Evolutionary conservation across 2,797 vertebrate genomes (phyloP), one percentile per base, ranked within the genome.

Genomic region (Sitta carolinensis): DNA sequence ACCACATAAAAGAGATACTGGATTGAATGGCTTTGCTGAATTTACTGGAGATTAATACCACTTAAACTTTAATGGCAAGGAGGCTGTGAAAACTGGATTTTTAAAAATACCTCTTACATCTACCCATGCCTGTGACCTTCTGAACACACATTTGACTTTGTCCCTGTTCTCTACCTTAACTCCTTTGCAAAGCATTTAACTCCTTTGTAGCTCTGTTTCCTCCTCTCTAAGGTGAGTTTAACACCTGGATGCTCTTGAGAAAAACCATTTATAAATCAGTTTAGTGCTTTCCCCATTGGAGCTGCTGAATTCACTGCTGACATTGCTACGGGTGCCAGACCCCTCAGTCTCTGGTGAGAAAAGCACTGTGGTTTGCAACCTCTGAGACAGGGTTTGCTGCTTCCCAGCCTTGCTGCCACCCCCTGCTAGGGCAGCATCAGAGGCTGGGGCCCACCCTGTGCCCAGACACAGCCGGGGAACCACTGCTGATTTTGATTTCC

Each of bases 1-100:
- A 77, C 19, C 58, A 38, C 82, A 94, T 88, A 80, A 96, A 96
- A 94, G 94, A 82, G 79, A 91, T 70, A 82, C 75, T 90, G 90
- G 84, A 94, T 63, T 89, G 87, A 95, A 92, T 68, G 52, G 42
- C 61, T 92, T 51, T 57, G 20, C 70, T 57, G 69, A 79, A 88
- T 88, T 91, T 93, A 77, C 47, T 63, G 66, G 87, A 87, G 75
- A 95, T 91, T 91, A 97, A 94, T 80, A 72, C 0, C 27, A 92
- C 61, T 92, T 73, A 54, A 85, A 87, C 80, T 79, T 84, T 82
- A 84, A 96, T 86, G 81, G 91, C 85, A 86, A 54, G 63, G 62
- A 92, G 81, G 57, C 79, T 74, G 70, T 72, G 81, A 75, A 93
- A 96, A 77, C n/a, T 43, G 73, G 38, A 20, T 85, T 82, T 92